Evolutionary conservation across 2,113 vertebrate species (phyloP).

Genomic region (Irena cyanogastra): DNA sequence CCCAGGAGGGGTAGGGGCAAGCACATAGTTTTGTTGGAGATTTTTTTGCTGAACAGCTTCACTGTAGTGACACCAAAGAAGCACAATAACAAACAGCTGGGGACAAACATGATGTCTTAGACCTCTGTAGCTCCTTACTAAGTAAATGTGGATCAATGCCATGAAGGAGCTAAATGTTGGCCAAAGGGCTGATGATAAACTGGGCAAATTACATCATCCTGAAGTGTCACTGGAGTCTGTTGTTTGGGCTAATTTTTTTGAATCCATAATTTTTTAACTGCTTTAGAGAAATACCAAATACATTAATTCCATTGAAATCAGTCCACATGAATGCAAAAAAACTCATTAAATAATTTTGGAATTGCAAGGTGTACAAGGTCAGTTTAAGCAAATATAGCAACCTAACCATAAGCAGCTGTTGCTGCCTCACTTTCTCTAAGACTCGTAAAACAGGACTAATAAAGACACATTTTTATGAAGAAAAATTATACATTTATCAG

Average conservation of each 20-base stretch:
- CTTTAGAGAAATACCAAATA: background rate
- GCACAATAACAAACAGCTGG: background rate
- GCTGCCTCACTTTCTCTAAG: background rate
- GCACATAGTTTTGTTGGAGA: background rate
- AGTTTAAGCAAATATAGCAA: background rate
- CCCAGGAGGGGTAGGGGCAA: background rate
- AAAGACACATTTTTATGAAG: background rate
- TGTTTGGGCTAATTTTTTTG: background rate
- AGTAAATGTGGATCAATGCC: background rate
- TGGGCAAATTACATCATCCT: background rate
- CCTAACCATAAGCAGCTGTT: background rate
- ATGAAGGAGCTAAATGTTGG: background rate
- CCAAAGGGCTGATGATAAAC: background rate
- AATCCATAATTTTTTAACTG: background rate
- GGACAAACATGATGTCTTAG: background rate
- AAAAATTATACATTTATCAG: background rate
- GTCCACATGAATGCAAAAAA: background rate
- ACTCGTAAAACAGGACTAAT: background rate
- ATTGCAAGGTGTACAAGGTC: background rate
- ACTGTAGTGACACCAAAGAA: background rate
- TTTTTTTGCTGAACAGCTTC: background rate
- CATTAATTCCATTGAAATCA: background rate
- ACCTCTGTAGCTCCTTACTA: background rate
- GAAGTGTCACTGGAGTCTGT: background rate
- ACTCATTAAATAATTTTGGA: background rate